Evolutionary conservation across 92 coral and sea anemone species (phyloP).

Genomic region (Porites divaricata): DNA sequence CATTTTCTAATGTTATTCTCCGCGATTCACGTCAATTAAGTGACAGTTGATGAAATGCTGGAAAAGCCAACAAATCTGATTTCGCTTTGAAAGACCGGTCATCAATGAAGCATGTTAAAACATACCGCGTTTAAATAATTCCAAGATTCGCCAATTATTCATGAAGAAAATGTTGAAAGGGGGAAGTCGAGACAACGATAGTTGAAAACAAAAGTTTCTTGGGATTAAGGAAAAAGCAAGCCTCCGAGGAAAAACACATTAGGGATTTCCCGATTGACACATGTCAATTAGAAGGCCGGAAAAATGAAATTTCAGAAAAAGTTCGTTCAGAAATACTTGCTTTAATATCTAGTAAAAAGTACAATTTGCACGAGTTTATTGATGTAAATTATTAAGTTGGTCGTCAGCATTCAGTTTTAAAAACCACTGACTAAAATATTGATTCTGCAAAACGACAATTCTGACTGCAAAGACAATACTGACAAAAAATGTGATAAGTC

Average conservation of each 20-base stretch:
- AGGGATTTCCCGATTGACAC: neutral
- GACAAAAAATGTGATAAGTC: neutral
- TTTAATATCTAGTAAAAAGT: neutral
- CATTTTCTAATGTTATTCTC: neutral
- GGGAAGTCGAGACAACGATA: neutral
- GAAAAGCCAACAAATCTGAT: neutral
- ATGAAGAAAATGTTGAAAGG: neutral
- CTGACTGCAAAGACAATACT: neutral
- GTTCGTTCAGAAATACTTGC: constrained; percentile 3
- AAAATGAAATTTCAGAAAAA: neutral
- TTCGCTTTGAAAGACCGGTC: neutral
- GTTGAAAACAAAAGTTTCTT: neutral
- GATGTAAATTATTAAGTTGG: neutral
- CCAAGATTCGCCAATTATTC: neutral
- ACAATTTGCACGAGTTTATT: neutral
- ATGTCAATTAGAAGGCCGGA: neutral
- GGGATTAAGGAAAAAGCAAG: neutral
- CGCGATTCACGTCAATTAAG: neutral
- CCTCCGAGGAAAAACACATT: constrained; percentile 12
- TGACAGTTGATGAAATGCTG: neutral
- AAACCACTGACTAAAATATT: neutral
- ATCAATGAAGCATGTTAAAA: constrained; percentile 15
- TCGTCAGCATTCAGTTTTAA: neutral
- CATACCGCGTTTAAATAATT: constrained; percentile 22
- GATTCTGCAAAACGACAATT: neutral